Evolutionary conservation across 2,113 vertebrate species (phyloP).

Genomic region (Gambusia affinis): DNA sequence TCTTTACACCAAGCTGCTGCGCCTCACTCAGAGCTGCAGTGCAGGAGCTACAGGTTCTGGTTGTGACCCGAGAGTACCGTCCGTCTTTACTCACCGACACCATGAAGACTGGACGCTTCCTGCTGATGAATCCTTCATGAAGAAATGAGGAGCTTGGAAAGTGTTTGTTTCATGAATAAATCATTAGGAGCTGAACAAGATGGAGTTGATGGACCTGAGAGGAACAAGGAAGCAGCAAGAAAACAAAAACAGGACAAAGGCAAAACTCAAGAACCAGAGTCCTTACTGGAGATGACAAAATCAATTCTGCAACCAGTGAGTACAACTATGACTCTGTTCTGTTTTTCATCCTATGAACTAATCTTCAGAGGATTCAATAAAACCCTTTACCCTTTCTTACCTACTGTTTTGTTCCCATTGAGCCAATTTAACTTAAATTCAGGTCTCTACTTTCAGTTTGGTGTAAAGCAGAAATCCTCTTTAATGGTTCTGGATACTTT

Average conservation of each 20-base stretch:
- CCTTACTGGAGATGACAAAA: neutral
- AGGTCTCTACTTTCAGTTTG: no score
- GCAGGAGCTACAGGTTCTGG: neutral
- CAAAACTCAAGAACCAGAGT: neutral
- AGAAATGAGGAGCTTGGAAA: neutral
- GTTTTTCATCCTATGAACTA: neutral
- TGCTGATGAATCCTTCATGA: no score
- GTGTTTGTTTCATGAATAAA: no score
- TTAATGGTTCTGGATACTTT: no score
- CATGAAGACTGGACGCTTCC: no score
- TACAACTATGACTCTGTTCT: neutral
- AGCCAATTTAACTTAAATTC: no score
- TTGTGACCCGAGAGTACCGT: neutral
- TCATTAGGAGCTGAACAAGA: no score
- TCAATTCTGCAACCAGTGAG: neutral
- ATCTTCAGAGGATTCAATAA: neutral
- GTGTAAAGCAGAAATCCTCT: no score
- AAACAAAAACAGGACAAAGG: neutral
- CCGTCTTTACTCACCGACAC: no score
- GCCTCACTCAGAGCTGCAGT: neutral
- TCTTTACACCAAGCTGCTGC: constrained; percentile 20
- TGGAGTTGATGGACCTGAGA: neutral
- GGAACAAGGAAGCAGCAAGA: neutral
- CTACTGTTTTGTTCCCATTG: neutral
- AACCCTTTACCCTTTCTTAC: neutral